phyloP scores from a whole-genome alignment of 1,140 invertebrate species.

The Steinernema khuongi region DNA sequence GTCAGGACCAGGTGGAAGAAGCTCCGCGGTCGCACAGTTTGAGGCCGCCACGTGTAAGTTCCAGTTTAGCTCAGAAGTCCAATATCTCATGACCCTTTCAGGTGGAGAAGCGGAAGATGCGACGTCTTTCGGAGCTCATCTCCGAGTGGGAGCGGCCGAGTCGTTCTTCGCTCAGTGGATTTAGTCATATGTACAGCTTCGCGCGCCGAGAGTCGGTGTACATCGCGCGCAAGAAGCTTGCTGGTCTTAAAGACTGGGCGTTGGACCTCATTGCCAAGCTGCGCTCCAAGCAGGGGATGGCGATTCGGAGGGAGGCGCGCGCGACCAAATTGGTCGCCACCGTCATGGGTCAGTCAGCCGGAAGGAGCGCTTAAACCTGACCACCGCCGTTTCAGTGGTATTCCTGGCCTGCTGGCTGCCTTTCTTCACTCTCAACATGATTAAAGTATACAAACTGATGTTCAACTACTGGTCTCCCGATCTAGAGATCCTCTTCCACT shows the following conservation, averaged over 20 bases:
- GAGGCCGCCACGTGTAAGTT: constrained; percentile 33
- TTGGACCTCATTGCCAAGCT: constrained; percentile 57
- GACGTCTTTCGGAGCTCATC: constrained; percentile 56
- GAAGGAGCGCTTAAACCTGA: neutral
- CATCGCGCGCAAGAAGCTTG: constrained; percentile 56
- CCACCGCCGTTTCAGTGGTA: constrained; percentile 45
- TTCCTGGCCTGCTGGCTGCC: constrained; percentile 58
- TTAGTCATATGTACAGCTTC: constrained; percentile 53
- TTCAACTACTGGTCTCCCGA: constrained; percentile 43
- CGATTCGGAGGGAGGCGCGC: constrained; percentile 54
- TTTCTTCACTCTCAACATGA: constrained; percentile 57
- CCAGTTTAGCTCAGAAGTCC: neutral
- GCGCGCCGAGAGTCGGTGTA: constrained; percentile 55
- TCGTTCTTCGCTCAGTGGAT: constrained; percentile 41
- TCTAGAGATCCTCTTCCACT: constrained; percentile 52
- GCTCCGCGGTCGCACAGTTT: constrained; percentile 26
- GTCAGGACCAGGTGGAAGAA: constrained; percentile 26
- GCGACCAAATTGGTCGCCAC: constrained; percentile 58
- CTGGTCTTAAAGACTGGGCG: constrained; percentile 58
- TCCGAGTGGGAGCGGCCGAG: constrained; percentile 56
- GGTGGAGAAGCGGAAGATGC: constrained; percentile 47
- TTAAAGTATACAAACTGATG: constrained; percentile 55
- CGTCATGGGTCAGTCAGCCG: constrained; percentile 52
- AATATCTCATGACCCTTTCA: too few relatives aligned
- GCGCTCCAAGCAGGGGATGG: constrained; percentile 58